Evolutionary conservation across 2,888 invertebrate species (phyloP), one percentile per base, ranked within the genome.

Genomic region (Diaphora mendica): DNA sequence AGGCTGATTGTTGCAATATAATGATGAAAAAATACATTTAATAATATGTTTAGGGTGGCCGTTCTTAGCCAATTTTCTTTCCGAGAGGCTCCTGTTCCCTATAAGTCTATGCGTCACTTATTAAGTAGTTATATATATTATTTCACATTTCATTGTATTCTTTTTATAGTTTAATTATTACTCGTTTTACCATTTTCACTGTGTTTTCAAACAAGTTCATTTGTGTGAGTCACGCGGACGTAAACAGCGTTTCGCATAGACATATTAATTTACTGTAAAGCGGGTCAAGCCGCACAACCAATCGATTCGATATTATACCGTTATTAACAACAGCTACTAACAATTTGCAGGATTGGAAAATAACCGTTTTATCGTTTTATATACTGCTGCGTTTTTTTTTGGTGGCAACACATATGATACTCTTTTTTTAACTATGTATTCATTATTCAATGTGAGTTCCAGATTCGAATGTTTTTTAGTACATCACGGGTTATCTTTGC

Each of bases 241-340:
- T 72, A 73, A 44, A 68, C 65, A 68, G 42, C 59, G 35, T 64
- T 65, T 69, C 69, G 51, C 62, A 77, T 68, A 77, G 79, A 71
- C 76, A 42, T 51, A 82, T 83, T 83, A 77, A 82, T 82, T 82
- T 76, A 65, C 77, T 77, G 62, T 66, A 69, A 83, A 83, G 75
- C 81, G 44, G 83, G 83, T 82, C 83, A 83, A 75, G 64, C 65
- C 30, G 68, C 70, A 74, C 48, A 75, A 72, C 81, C 74, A 79
- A 82, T 83, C 77, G 72, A 77, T 76, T 82, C 70, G 71, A 74
- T 76, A 79, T 59, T 23, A 68, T 64, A 73, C 82, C 66, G 82
- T 82, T 79, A 71, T 73, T 82, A 67, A 64, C 42, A 59, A 64
- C 55, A 70, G 65, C 33, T 42, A 42, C 55, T 68, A 35, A 26